A percentile compares a stretch with the other conserved stretches of the same genome.
Conservation (phyloP, 2,113 vertebrate genomes). For the Struthidea cinerea region DNA sequence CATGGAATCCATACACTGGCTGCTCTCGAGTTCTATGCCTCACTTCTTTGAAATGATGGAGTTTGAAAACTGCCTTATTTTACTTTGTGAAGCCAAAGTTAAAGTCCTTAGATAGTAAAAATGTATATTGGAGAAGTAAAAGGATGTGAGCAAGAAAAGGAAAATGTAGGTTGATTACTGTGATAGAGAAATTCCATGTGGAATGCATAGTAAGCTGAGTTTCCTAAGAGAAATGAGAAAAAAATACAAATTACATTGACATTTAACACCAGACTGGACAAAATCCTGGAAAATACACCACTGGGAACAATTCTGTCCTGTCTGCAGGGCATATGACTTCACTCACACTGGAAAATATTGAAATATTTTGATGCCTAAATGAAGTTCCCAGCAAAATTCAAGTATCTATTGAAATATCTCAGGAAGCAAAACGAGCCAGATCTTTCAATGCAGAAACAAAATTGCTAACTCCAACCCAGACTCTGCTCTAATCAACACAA, state of each 20-base stretch:
- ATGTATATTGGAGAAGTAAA: not conserved
- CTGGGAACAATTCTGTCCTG: not conserved
- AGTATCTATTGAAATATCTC: not conserved
- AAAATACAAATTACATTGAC: not conserved
- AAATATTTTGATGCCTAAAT: not conserved
- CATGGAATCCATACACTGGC: not conserved
- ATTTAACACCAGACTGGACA: not conserved
- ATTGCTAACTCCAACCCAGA: not conserved
- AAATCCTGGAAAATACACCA: constrained; percentile 18
- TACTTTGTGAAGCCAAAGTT: not conserved
- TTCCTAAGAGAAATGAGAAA: not conserved
- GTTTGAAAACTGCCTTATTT: not conserved
- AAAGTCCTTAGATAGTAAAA: not conserved
- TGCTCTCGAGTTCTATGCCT: not conserved
- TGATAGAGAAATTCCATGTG: not conserved
- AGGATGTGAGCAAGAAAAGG: not conserved
- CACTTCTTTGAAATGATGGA: not conserved
- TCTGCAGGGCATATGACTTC: not conserved
- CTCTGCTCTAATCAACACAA: not conserved
- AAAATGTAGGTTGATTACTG: not conserved
- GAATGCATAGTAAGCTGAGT: not conserved
- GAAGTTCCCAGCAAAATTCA: not conserved
- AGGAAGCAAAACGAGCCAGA: not conserved
- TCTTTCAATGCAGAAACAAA: not conserved
- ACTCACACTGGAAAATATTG: not conserved